A percentile compares a stretch with the other conserved stretches of the same genome.
Evolutionary conservation across 2,113 vertebrate genomes (phyloP).

Genomic region (Toxostoma redivivum): DNA sequence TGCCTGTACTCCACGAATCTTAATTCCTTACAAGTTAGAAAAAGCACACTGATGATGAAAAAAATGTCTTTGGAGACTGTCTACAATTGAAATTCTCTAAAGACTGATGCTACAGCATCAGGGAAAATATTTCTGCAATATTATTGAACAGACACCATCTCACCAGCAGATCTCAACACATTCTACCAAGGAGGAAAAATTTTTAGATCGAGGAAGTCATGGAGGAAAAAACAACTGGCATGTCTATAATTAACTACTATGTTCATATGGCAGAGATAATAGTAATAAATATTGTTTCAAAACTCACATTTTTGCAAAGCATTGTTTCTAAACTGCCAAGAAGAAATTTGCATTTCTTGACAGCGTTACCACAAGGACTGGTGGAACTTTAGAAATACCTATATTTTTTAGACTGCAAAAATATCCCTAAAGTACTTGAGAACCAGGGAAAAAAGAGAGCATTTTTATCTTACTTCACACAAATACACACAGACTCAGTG

Average conservation of each 20-base stretch:
- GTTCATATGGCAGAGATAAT: neutral
- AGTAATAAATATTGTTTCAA: neutral
- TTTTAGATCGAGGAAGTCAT: neutral
- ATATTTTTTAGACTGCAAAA: neutral
- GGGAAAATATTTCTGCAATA: neutral
- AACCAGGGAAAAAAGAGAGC: neutral
- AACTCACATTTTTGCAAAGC: neutral
- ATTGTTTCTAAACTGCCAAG: neutral
- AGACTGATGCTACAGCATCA: neutral
- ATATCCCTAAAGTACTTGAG: neutral
- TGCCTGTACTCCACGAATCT: neutral
- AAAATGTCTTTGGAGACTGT: neutral
- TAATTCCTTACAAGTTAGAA: neutral
- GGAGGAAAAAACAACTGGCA: neutral
- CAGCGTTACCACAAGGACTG: neutral
- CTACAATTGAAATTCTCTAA: neutral
- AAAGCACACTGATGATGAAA: neutral
- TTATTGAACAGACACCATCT: neutral
- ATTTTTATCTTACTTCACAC: neutral
- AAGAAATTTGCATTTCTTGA: neutral
- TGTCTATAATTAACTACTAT: neutral
- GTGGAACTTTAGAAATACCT: neutral
- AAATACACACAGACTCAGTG: neutral
- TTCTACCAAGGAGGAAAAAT: neutral
- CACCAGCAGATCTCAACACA: neutral